A percentile compares a stretch with the other conserved stretches of the same genome.
These are phyloP conservation scores for Platypus cylindrus DNA, from an alignment of 2,888 invertebrate species.

Conservation along the genomic window DNA sequence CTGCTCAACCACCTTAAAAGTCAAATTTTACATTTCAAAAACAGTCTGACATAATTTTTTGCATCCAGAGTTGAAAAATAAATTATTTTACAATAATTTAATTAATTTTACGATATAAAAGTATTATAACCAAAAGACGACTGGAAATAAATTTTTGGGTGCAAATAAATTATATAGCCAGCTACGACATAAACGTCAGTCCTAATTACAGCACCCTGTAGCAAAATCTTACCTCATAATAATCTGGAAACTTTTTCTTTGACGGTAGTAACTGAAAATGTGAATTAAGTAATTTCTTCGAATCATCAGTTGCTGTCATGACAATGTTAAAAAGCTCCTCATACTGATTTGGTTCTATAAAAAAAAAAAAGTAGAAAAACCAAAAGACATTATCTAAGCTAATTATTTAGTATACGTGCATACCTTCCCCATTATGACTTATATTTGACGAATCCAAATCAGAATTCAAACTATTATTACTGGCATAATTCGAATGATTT, in stretches of 20 bases:
- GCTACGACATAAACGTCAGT: too few species aligned
- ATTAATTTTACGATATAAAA: too few species aligned
- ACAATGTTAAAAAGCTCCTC: constrained; percentile 84
- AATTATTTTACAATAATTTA: too few species aligned
- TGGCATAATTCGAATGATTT: constrained; percentile 35
- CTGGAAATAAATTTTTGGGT: too few species aligned
- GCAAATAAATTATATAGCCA: too few species aligned
- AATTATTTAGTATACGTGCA: not conserved
- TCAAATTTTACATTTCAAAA: too few species aligned
- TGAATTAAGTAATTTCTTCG: constrained; percentile 70
- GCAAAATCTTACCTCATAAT: constrained; percentile 52
- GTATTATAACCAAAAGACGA: too few species aligned
- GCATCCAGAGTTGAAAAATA: too few species aligned
- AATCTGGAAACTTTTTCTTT: constrained; percentile 86
- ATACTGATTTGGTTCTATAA: constrained; percentile 40
- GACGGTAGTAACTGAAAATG: constrained; percentile 87
- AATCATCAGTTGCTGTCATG: constrained; percentile 75
- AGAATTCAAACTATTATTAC: constrained; percentile 36
- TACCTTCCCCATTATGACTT: constrained; percentile 22
- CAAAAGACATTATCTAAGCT: not conserved
- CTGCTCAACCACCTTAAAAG: constrained; percentile 55
- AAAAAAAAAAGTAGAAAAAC: not conserved
- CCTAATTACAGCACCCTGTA: too few species aligned
- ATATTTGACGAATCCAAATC: constrained; percentile 58
- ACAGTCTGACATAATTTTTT: too few species aligned